Base-by-base conservation (phyloP, 2,797 vertebrate species). In the Mionectes olivaceus region DNA sequence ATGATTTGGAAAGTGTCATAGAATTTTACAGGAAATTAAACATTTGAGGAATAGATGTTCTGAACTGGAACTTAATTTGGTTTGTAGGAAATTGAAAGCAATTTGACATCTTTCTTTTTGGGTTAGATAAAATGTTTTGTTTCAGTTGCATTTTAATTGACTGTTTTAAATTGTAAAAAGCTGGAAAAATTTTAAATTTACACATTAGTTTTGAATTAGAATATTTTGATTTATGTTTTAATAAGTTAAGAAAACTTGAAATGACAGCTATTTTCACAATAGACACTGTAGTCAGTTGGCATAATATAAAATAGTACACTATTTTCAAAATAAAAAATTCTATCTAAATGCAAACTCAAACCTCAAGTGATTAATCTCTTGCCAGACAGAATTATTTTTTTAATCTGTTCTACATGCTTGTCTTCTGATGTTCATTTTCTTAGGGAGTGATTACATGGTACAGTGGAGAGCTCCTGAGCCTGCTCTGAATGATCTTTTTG, bases 1-100 rank as follows among this genome's bases (percentile, higher is more conserved):
- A 59, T 52, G 16, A 56, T 79, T 92, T 83, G 44, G 41, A 64
- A 84, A 74, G 41, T 1, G 0, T 39, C 43, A 50, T 46, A 32
- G 53, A 87, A 74, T 71, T 81, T 95, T 84, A 53, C 39, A 74
- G 79, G 53, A 92, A 71, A 81, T 86, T 85, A 85, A 77, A 79
- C 35, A 75, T 68, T 89, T 78, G 56, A 83, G 44, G 53, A 85
- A 91, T 43, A 86, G 30, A n/a, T 60, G 17, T 74, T 89, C 56
- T 63, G 27, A 80, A 56, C 30, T 64, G 37, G 52, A 73, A 82
- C 27, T 74, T 59, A 43, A 83, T 75, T 81, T 82, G 27, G 75
- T 81, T 82, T 12, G 6, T 47, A 47, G 50, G 35, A 90, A 90
- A 89, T 10, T 49, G 52, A 67, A 89, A 87, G 49, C 0, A 4